Evolutionary conservation across 2,113 vertebrate genomes (phyloP).

Genomic region (Kobus ellipsiprymnus): DNA sequence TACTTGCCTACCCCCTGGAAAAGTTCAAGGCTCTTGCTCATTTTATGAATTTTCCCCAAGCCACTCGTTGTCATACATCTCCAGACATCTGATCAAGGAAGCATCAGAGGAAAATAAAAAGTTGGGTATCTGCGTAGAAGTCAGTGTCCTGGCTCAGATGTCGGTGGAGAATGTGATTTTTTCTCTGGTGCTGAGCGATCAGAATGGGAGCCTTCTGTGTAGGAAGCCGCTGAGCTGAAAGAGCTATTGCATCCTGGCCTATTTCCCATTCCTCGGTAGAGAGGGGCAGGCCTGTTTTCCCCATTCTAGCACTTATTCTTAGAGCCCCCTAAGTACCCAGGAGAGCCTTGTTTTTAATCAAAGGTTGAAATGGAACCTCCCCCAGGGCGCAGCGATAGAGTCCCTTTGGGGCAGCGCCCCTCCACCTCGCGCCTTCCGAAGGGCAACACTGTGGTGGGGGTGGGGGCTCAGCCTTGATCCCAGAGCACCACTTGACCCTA

Average conservation of each 20-base stretch:
- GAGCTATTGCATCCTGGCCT: not conserved
- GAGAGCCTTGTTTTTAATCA: not conserved
- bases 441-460: not conserved
- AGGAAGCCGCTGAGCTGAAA: not conserved
- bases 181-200: not conserved
- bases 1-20: not conserved
- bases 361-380: conserved; percentile 32
- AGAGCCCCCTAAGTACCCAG: not conserved
- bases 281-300: not conserved
- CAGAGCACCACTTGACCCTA: conserved; percentile 44
- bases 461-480: conserved; percentile 22
- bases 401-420: not conserved
- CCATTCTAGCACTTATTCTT: not conserved
- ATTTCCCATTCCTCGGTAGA: not conserved
- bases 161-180: not conserved
- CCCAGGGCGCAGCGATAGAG: not conserved
- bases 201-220: not conserved
- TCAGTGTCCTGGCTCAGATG: not conserved
- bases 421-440: not conserved
- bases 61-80: not conserved
- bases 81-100: not conserved
- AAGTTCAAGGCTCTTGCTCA: conserved; percentile 39
- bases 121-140: not conserved
- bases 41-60: not conserved
- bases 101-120: not conserved